phyloP scores from a whole-genome alignment of 2,113 vertebrate genomes.

The Heterocephalus glaber region DNA sequence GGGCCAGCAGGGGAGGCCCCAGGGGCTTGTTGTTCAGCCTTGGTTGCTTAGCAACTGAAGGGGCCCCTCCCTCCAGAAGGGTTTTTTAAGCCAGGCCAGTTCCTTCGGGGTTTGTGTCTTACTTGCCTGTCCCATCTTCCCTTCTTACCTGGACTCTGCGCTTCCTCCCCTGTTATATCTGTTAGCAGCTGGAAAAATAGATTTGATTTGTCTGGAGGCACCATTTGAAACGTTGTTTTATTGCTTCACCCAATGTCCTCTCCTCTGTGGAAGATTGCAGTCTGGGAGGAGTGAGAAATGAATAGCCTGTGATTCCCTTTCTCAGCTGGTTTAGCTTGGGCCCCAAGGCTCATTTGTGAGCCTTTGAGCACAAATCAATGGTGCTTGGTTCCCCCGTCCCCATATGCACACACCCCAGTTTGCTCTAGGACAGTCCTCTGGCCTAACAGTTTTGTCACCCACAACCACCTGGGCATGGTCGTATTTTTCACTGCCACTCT shows the following conservation, averaged over 20 bases:
- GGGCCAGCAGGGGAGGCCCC: constrained; percentile 62
- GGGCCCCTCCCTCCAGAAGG: constrained; percentile 58
- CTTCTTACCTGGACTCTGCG: constrained; percentile 51
- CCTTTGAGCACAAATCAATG: neutral
- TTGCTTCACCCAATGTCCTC: neutral
- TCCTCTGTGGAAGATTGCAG: neutral
- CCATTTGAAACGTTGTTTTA: constrained; percentile 27
- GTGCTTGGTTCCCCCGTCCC: neutral
- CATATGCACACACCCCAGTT: neutral
- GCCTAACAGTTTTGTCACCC: neutral
- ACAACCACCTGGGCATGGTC: neutral
- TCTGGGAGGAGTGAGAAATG: constrained; percentile 39
- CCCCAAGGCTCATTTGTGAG: neutral
- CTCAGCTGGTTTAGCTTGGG: neutral
- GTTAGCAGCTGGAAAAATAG: constrained; percentile 52
- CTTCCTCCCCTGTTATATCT: neutral
- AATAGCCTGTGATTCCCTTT: neutral
- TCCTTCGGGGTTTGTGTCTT: constrained; percentile 33
- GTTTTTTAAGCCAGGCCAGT: constrained; percentile 39
- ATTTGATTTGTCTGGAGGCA: constrained; percentile 62
- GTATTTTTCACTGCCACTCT: neutral
- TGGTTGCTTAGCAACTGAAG: constrained; percentile 76
- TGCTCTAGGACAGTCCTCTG: neutral
- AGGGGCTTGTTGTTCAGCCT: constrained; percentile 68
- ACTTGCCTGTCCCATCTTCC: constrained; percentile 9